Evolutionary conservation across 1,140 invertebrate genomes (phyloP), one percentile per base, ranked within the genome.

Genomic region (Drosophila bocqueti): DNA sequence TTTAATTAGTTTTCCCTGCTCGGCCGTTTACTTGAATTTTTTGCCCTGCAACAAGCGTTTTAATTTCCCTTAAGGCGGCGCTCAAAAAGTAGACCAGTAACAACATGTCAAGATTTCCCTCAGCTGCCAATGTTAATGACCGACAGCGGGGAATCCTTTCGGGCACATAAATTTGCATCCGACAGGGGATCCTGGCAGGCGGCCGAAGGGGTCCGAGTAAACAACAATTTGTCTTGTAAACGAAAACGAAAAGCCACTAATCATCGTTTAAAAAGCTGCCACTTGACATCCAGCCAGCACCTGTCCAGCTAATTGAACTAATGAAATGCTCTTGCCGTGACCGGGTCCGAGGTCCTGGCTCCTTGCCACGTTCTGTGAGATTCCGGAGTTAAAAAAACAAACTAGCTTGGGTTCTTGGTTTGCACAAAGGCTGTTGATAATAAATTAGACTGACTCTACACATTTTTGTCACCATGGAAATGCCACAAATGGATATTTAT

Each of bases 381-480:
- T 38, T 71, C 42, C 71, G 73, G 59, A 81, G 79, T 87, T 81
- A 89, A 87, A 87, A 89, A 75, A 36, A 36, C 11, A 2, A 24
- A 66, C 84, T 80, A 65, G 68, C 76, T 74, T 80, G 71, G 52
- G 34, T 29, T 63, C 65, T 59, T 81, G 84, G 84, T 89, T 89
- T 68, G 84, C 59, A 76, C 61, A 79, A 89, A 74, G 60, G 78
- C 77, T 84, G 68, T 71, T 80, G 81, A 83, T 71, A 83, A 87
- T 87, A 87, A 87, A 87, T 87, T 87, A 79, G 79, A 78, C 85
- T 84, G 68, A 85, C 63, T 72, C 36, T 57, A 40, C 21, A 90
- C 69, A 87, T 64, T 79, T 83, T 84, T 87, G 84, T 87, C 84
- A 90, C 81, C 85, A 79, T 65, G 85, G 84, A 87, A 81, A 90